Percentiles rank a stretch among this genome's conserved stretches.
Conservation (phyloP, 37 sponge, comb jelly and placozoan genomes). For the Beroe forskalii region DNA sequence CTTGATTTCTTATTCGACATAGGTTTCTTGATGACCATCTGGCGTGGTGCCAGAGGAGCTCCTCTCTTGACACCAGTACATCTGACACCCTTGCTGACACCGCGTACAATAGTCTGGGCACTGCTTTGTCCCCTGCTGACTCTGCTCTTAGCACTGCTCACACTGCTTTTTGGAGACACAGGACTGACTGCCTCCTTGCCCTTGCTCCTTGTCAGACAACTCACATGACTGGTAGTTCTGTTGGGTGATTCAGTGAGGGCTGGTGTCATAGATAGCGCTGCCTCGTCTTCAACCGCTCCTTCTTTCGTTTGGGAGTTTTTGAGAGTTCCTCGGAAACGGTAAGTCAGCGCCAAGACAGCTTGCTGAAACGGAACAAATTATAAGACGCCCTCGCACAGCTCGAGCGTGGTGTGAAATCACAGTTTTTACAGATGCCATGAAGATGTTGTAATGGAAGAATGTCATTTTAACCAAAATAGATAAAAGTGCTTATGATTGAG, state of each 20-base stretch:
- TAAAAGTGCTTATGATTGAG: too few relatives aligned
- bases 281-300: not conserved
- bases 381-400: too few relatives aligned
- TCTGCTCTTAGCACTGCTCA: not conserved
- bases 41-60: conserved; percentile 29
- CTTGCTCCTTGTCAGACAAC: not conserved
- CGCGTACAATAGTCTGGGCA: too few relatives aligned
- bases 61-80: not conserved
- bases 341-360: conserved; percentile 32
- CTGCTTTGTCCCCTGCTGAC: not conserved
- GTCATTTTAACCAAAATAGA: too few relatives aligned
- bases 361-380: not conserved
- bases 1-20: not conserved
- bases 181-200: not conserved
- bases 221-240: not conserved
- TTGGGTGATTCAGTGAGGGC: not conserved
- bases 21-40: conserved; percentile 11
- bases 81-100: not conserved
- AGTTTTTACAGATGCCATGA: too few relatives aligned
- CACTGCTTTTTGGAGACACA: not conserved
- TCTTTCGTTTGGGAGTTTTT: not conserved
- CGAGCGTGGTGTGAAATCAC: too few relatives aligned
- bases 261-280: not conserved
- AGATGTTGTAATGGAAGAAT: too few relatives aligned
- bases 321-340: conserved; percentile 27